Evolutionary conservation across 1,140 invertebrate genomes (phyloP), one percentile per base, ranked within the genome.

Genomic region (Centruroides vittatus): DNA sequence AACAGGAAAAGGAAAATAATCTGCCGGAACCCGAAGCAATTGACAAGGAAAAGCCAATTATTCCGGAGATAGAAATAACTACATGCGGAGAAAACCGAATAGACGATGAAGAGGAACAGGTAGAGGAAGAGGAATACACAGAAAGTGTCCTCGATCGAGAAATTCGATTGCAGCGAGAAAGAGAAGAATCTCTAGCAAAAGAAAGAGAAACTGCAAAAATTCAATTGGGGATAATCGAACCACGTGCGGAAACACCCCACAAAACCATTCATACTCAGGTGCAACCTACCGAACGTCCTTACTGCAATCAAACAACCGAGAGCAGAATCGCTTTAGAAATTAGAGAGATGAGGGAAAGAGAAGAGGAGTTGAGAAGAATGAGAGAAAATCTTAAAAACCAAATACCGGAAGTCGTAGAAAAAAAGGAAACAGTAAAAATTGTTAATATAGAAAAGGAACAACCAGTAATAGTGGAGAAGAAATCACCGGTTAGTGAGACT

Each of bases 311-410:
- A 3, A 41, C 41, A 1, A 62, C 71, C 1, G 76, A 78, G 65
- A 73, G 70, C 50, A 69, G 71, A 41, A 78, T 78, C 47, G 76
- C 75, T 3, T 64, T 68, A 23, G 77, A 78, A 64, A 69, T 78
- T 34, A 67, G 74, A 35, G 73, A 78, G 61, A 65, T 73, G 61
- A 68, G 69, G 52, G 72, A 75, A 62, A 66, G 76, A 11, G 76
- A 78, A 61, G 76, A 76, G 13, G 76, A 78, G 58, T 64, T 78
- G 10, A 65, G 70, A 36, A 60, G 57, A 41, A 57, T 62, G 50
- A 52, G 61, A 58, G 34, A 61, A 55, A 8, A 57, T n/a, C 56
- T 35, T 12, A 53, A 53, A 36, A 5, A 6, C 5, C 51, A 53
- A 53, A 8, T 3, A 23, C 5, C 36, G 1, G 50, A 34, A 13